Base-by-base conservation (phyloP, 2,797 vertebrate species). In the Pseudotriccus pelzelni region DNA sequence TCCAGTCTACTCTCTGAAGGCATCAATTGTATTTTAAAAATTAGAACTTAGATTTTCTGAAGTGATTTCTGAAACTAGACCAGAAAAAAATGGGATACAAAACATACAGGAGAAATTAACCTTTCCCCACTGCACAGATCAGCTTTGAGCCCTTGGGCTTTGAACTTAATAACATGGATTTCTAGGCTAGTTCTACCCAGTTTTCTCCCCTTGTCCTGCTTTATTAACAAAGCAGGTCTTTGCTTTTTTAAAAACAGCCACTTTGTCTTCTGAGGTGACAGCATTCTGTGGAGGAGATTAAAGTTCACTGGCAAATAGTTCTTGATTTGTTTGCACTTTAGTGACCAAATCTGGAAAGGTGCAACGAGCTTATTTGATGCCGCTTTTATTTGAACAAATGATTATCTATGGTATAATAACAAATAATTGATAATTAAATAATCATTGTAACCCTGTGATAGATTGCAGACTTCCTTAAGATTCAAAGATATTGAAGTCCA, bases 171-270 rank as follows among this genome's bases (percentile, higher is more conserved):
- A 75, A 10, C 50, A 44, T 44, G 55, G 60, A 27, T 96, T 95
- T 93, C 75, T 94, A 79, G 85, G 85, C 68, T 25, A 37, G n/a
- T 75, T 93, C 22, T 72, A 22, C 46, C 14, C 46, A 47, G 3
- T 77, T 83, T 77, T 91, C 49, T 83, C 53, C 81, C 46, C 73
- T 92, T 89, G 82, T 84, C 83, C 69, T 94, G 62, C 41, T 93
- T 87, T 86, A 72, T 87, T 93, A 83, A 69, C 43, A 72, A 49
- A 89, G 6, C 30, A 72, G 47, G 27, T 32, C 63, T 93, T 79
- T 16, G 24, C 34, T 74, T 82, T 24, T 86, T 47, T 28, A 39
- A 25, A 63, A 77, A 4, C 0, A 0, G 6, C 25, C 18, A 37
- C 20, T 56, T 74, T 72, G 22, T 50, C 37, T 87, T 85, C 56